phyloP scores from a whole-genome alignment of 2,113 vertebrate genomes.

The Bombycilla garrulus region DNA sequence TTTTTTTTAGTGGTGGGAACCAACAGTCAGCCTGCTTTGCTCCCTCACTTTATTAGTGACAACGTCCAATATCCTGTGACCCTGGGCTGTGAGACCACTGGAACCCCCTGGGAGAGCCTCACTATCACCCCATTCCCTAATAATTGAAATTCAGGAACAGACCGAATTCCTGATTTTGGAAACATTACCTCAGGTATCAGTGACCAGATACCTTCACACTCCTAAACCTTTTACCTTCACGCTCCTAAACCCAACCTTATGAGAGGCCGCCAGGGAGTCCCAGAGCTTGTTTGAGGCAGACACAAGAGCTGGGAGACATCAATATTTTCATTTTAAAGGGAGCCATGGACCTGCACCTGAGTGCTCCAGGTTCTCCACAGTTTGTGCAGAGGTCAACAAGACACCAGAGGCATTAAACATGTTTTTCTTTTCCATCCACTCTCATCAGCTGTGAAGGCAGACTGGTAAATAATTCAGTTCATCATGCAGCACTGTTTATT shows the following conservation, averaged over 20 bases:
- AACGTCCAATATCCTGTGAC: neutral
- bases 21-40: rapidly evolving
- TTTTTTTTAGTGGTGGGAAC: neutral
- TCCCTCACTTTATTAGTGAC: neutral
- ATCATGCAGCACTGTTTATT: neutral
- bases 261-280: too few relatives aligned
- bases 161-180: neutral
- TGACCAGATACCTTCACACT: neutral
- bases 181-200: neutral
- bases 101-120: neutral
- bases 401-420: neutral
- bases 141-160: neutral
- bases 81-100: neutral
- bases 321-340: neutral
- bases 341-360: neutral
- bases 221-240: neutral
- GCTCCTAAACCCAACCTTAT: neutral
- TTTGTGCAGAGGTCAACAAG: neutral
- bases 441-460: neutral
- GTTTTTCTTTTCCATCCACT: neutral
- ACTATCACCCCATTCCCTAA: neutral
- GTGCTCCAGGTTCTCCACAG: neutral
- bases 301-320: neutral
- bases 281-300: neutral
- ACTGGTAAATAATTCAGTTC: neutral